A percentile compares a stretch with the other conserved stretches of the same genome.
phyloP scores from a whole-genome alignment of 1,140 invertebrate species.

The Drosophila oshimai region DNA sequence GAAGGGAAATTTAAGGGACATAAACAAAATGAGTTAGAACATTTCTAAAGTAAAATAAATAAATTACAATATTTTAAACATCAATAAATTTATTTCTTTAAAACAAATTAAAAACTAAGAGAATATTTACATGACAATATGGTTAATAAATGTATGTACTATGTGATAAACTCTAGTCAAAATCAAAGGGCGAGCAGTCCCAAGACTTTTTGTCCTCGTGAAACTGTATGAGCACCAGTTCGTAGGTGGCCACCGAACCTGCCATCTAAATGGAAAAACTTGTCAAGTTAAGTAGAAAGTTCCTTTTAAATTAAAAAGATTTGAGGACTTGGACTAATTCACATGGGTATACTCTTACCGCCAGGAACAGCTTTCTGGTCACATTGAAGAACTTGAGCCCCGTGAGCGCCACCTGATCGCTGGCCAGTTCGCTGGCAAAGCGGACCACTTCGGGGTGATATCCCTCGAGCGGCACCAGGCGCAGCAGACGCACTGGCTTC shows the following conservation, averaged over 20 bases:
- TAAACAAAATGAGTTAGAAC: too few species aligned
- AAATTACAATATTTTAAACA: too few species aligned
- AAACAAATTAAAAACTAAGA: too few species aligned
- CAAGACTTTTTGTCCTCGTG: slow-evolving; percentile 72
- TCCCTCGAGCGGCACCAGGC: slow-evolving; percentile 84
- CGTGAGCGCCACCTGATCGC: slow-evolving; percentile 85
- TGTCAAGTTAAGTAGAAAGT: too few species aligned
- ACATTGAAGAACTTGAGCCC: slow-evolving; percentile 86
- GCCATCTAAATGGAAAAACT: slow-evolving; percentile 75
- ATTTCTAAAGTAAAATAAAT: too few species aligned
- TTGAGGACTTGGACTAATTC: too few species aligned
- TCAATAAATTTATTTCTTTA: too few species aligned
- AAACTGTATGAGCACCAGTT: slow-evolving; percentile 84
- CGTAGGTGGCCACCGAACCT: slow-evolving; percentile 87
- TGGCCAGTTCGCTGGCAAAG: slow-evolving; percentile 84
- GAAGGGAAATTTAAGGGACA: too few species aligned
- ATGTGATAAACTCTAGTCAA: background rate
- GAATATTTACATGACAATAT: background rate
- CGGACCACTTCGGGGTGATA: slow-evolving; percentile 85
- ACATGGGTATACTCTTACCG: too few species aligned
- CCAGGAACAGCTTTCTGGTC: slow-evolving; percentile 85
- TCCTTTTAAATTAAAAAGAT: too few species aligned
- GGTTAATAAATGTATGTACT: too few species aligned
- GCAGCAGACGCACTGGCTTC: slow-evolving; percentile 84
- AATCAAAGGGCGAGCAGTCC: slow-evolving; percentile 28